These are phyloP conservation scores for Camelus bactrianus DNA, from an alignment of 2,113 vertebrate genomes.

Conservation along the genomic window DNA sequence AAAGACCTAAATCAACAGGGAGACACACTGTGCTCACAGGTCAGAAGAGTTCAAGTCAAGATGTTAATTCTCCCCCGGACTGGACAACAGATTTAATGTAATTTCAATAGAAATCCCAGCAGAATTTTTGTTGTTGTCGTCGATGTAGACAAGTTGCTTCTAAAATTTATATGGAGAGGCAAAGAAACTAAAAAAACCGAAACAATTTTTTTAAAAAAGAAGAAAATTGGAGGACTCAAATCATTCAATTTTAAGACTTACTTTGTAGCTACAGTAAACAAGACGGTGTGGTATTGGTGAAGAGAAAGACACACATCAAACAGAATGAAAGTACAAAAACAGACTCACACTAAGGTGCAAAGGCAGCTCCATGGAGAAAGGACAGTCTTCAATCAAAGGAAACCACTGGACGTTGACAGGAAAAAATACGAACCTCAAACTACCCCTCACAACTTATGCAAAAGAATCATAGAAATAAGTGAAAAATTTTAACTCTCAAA, in stretches of 20 bases:
- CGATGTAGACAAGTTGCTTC: neutral
- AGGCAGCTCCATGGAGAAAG: neutral
- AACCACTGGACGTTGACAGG: neutral
- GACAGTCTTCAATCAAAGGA: neutral
- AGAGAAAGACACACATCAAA: neutral
- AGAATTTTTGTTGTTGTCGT: neutral
- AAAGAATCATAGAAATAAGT: neutral
- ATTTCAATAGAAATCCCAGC: no score
- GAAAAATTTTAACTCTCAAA: neutral
- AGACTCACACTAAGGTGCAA: neutral
- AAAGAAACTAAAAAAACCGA: conserved; percentile 10
- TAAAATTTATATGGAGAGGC: neutral
- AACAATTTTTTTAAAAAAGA: neutral
- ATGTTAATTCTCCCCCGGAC: neutral
- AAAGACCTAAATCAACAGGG: no score
- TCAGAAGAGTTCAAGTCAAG: no score
- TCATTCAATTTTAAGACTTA: neutral
- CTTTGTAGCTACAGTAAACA: neutral
- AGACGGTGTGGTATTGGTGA: neutral
- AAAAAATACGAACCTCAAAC: neutral
- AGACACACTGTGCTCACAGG: no score
- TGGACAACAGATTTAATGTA: neutral
- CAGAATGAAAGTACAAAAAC: neutral
- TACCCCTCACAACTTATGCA: neutral
- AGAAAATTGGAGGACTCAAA: neutral